These are phyloP conservation scores for Nowickia ferox DNA, from an alignment of 2,888 invertebrate species.

Conservation along the genomic window DNA sequence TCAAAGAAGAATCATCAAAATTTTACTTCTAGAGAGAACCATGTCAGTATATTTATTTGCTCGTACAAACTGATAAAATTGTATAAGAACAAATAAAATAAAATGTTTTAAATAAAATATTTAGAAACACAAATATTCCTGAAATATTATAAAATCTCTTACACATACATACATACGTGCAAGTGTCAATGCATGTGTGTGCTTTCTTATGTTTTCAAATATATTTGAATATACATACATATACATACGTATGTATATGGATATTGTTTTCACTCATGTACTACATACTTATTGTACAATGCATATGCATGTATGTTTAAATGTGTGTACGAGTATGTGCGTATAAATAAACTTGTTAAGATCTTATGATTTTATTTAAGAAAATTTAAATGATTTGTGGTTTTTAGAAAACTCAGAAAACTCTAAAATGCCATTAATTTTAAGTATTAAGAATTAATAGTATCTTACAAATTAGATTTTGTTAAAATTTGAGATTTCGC, in stretches of 20 bases:
- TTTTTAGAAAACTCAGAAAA: neutral
- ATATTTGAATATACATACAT: neutral
- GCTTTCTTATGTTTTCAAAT: neutral
- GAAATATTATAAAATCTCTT: constrained; percentile 7
- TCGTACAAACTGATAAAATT: neutral
- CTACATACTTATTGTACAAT: neutral
- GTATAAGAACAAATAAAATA: constrained; percentile 8
- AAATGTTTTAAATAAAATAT: constrained; percentile 43
- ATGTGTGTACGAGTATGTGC: neutral
- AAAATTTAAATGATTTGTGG: constrained; percentile 51
- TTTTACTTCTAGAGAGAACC: constrained; percentile 3
- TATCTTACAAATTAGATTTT: neutral
- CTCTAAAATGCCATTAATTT: neutral
- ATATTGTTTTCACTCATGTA: neutral
- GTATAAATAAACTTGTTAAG: constrained; percentile 33
- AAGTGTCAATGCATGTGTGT: neutral
- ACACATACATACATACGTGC: neutral
- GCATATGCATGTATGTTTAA: neutral
- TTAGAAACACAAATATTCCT: constrained; percentile 48
- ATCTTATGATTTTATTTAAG: constrained; percentile 34
- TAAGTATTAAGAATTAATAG: neutral
- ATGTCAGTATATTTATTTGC: neutral
- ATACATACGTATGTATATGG: neutral
- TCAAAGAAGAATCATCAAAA: neutral
- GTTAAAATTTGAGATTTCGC: neutral